phyloP scores from a whole-genome alignment of 2,888 invertebrate species.

The Portevinia maculata region DNA sequence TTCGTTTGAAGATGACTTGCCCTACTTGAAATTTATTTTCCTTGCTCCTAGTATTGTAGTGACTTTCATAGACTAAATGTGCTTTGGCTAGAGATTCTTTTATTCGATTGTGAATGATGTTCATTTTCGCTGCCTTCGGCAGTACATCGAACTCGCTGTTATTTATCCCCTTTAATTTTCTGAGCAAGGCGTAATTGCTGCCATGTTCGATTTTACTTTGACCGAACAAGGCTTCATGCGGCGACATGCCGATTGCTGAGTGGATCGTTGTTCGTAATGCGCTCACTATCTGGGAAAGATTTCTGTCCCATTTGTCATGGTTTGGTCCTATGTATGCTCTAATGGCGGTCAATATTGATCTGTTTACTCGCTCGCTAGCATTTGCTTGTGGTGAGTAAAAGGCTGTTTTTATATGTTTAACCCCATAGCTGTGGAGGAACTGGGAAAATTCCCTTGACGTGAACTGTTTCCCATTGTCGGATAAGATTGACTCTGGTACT shows the following conservation, averaged over 20 bases:
- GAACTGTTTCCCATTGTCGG: neutral
- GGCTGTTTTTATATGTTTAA: neutral
- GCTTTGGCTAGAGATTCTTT: neutral
- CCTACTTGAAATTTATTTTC: neutral
- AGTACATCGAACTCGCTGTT: conserved; percentile 15
- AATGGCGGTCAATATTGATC: neutral
- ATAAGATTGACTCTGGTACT: too few species aligned
- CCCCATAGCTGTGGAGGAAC: neutral
- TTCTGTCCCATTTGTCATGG: neutral
- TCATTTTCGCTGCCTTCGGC: conserved; percentile 3
- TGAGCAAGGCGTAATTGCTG: neutral
- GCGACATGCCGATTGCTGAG: too few species aligned
- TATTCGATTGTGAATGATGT: neutral
- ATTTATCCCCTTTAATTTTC: neutral
- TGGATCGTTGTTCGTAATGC: too few species aligned
- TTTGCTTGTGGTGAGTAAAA: neutral
- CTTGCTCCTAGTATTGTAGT: neutral
- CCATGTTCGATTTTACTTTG: too few species aligned
- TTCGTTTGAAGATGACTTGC: neutral
- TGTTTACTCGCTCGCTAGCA: neutral
- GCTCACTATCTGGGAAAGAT: neutral
- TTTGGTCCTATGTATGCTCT: neutral
- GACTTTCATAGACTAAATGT: neutral
- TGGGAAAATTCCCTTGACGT: neutral
- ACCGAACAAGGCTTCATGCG: too few species aligned